Base-by-base conservation (phyloP, 2,888 invertebrate genomes). In the Fragum sueziense region DNA sequence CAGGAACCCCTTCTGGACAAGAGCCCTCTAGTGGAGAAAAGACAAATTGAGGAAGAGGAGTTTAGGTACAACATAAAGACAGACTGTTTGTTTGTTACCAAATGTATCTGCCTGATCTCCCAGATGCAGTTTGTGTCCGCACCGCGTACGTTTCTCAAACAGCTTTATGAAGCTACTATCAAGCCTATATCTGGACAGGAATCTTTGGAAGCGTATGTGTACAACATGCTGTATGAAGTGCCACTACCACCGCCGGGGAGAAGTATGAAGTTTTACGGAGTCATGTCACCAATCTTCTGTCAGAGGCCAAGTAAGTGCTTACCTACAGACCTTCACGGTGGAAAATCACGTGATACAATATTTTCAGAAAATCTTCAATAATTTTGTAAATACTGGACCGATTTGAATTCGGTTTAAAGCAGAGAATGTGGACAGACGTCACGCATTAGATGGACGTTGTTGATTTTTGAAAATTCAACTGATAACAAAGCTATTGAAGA, bases 21-120 rank as follows among this genome's bases (percentile, higher is more conserved):
- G 27, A 82, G 84, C 61, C 87, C 86, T 20, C 41, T 76, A 70
- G 54, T 74, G 31, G 79, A 83, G 47, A 77, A 76, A 52, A 79
- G 75, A 59, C 68, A 71, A 11, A 75, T 80, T 14, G 73, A 78
- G 14, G 67, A 52, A 20, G 65, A 77, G 0, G 78, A 81, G 31
- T 81, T 74, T 31, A 90, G 92, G 93, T 99, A 97, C 94, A 98
- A 99, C 94, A 96, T 97, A 91, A 95, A 96, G 93, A 97, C 97
- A 95, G 99, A 99, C 94, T 96, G 96, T 94, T 95, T 99, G 85
- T 97, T 96, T 94, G 99, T 98, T 91, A 97, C 98, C 88, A 99
- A 99, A 95, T 97, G 97, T 94, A 97, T 99, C 93, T 97, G 97
- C 86, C 95, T 99, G 84, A 96, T 99, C 90, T 97, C 97, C 91